Evolutionary conservation across 2,888 invertebrate genomes (phyloP).

Genomic region (Euzetes globulus): DNA sequence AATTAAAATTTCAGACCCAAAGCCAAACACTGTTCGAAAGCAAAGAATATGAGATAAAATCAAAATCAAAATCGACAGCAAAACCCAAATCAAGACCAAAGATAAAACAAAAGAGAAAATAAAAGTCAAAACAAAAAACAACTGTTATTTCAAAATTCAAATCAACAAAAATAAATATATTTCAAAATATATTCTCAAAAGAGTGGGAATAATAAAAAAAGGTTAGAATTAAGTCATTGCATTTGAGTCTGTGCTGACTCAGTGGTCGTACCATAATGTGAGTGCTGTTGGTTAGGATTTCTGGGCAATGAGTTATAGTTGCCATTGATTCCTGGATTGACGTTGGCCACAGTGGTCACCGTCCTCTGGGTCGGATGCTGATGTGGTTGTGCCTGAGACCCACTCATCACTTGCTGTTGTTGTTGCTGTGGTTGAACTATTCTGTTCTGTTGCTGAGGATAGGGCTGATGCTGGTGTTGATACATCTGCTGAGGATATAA

Average conservation of each 20-base stretch:
- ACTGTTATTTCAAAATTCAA: too few species aligned
- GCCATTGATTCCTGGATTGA: background rate
- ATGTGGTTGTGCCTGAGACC: background rate
- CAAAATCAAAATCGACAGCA: too few species aligned
- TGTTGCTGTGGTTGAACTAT: background rate
- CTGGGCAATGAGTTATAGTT: constrained; percentile 20
- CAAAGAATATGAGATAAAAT: background rate
- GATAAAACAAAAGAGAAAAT: too few species aligned
- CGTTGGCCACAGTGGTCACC: background rate
- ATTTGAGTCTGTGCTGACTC: background rate
- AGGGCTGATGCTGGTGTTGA: constrained; percentile 17
- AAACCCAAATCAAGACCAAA: too few species aligned
- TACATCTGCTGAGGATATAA: constrained; percentile 5
- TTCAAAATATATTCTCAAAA: background rate
- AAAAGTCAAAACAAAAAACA: too few species aligned
- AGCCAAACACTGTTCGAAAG: background rate
- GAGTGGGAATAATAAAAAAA: background rate
- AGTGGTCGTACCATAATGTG: constrained; percentile 26
- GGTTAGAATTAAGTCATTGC: background rate
- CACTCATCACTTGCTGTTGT: background rate
- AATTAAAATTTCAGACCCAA: background rate
- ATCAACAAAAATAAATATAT: too few species aligned
- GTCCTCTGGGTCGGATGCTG: background rate
- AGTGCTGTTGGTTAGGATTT: constrained; percentile 15
- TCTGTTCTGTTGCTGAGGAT: background rate